A percentile compares a stretch with the other conserved stretches of the same genome.
Evolutionary conservation across 2,888 invertebrate genomes (phyloP).

Genomic region (Isotomurus palustris): DNA sequence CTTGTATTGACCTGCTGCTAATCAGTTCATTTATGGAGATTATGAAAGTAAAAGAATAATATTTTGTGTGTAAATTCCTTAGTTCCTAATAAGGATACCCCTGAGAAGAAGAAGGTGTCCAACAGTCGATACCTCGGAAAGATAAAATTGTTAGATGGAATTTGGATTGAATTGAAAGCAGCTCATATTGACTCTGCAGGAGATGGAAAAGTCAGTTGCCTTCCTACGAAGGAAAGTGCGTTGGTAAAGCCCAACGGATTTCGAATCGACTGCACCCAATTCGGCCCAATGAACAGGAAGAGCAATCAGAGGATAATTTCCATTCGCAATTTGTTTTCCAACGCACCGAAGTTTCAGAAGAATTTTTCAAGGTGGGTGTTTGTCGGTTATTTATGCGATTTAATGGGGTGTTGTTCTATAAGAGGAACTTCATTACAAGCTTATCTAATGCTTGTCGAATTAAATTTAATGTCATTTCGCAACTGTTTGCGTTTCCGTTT

Average conservation of each 20-base stretch:
- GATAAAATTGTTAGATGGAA: conserved; percentile 3
- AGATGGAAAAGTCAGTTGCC: conserved; percentile 10
- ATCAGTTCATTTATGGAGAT: not conserved
- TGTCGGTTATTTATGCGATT: no score
- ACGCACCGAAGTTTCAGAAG: conserved; percentile 92
- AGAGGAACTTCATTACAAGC: no score
- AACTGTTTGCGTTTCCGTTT: no score
- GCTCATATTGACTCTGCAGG: not conserved
- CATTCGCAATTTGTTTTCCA: conserved; percentile 7
- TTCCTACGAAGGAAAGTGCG: not conserved
- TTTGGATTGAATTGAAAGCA: conserved; percentile 5
- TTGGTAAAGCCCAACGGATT: conserved; percentile 1
- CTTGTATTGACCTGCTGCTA: not conserved
- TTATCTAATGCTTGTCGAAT: no score
- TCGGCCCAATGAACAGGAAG: conserved; percentile 8
- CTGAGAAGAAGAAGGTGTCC: not conserved
- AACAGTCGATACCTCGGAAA: conserved; percentile 5
- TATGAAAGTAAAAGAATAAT: not conserved
- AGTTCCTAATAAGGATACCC: not conserved
- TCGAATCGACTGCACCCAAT: conserved; percentile 14
- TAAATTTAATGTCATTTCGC: no score
- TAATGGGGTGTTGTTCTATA: no score
- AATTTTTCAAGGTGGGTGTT: conserved; percentile 68
- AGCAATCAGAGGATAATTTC: conserved; percentile 12
- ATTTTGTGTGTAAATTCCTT: not conserved